These are phyloP conservation scores for Sminthopsis crassicaudata DNA, from an alignment of 2,113 vertebrate species.

Conservation along the genomic window DNA sequence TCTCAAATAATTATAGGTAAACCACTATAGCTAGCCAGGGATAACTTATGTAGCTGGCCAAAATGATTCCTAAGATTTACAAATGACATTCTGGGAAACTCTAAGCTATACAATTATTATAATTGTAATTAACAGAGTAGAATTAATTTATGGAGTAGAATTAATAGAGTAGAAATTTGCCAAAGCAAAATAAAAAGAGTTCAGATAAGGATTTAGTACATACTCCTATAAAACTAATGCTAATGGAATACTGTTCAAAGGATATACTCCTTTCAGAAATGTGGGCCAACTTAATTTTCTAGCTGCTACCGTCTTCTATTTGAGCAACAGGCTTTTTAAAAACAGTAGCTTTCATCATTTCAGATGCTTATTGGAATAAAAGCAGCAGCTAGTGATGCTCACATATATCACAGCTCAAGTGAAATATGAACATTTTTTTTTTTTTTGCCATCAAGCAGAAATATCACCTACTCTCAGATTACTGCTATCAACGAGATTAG, in stretches of 20 bases:
- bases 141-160: not conserved
- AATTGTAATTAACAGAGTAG: not conserved
- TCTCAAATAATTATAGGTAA: not conserved
- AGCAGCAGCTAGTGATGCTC: not conserved
- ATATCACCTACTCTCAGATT: not conserved
- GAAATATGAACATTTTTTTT: not conserved
- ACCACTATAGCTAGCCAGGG: not conserved
- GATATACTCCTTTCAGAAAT: not conserved
- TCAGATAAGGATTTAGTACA: not conserved
- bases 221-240: not conserved
- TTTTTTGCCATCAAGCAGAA: not conserved
- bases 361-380: not conserved
- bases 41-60: not conserved
- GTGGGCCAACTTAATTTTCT: not conserved
- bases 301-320: not conserved
- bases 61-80: not conserved
- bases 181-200: not conserved
- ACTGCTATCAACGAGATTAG: not conserved
- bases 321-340: not conserved
- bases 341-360: not conserved
- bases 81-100: not conserved
- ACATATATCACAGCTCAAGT: not conserved
- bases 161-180: not conserved
- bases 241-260: conserved; percentile 2
- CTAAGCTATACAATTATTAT: no score